Evolutionary conservation across 2,113 vertebrate species (phyloP), one percentile per base, ranked within the genome.

Genomic region (Chionomys nivalis): DNA sequence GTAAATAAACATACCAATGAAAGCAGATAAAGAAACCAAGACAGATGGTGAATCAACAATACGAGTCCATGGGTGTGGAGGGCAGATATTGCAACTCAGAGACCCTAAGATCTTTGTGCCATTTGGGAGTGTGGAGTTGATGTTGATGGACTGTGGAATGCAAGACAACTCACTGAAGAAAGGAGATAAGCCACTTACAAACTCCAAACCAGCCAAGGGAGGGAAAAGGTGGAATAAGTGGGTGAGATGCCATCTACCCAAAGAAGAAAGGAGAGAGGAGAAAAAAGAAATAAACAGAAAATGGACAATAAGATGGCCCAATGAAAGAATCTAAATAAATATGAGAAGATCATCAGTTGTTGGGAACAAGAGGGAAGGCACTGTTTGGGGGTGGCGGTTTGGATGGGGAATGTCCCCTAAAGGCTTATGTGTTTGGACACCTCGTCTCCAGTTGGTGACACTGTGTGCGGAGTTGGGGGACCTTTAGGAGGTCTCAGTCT

Each of bases 181-280:
- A 19, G 10, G 5, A 49, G 55, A 28, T 13, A 19, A 0, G 1
- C 3, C 10, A 5, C 8, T 47, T 47, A 19, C 10, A 16, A n/a
- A 63, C 44, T 13, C 52, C 24, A 49, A 21, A 19, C 42, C 42
- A n/a, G 33, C 33, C 42, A 65, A 42, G 44, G 70, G 52, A 61
- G 79, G 2, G 0, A 4, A 39, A 31, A 33, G 42, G n/a, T 3
- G 8, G 7, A 36, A 19, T 26, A 12, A 73, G 36, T 12, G 49
- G 65, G 8, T 13, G 23, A 11, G 49, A 36, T 33, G 24, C 36
- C 28, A 5, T 70, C 36, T 13, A 73, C 36, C 21, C 28, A 16
- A n/a, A 90, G 47, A n/a, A 33, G 8, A 61, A 39, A 17, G 19
- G 52, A 7, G 9, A 42, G 26, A n/a, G 8, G 24, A 85, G 7